Conservation (phyloP, 2,797 vertebrate species). For the Syndactyla subalaris region DNA sequence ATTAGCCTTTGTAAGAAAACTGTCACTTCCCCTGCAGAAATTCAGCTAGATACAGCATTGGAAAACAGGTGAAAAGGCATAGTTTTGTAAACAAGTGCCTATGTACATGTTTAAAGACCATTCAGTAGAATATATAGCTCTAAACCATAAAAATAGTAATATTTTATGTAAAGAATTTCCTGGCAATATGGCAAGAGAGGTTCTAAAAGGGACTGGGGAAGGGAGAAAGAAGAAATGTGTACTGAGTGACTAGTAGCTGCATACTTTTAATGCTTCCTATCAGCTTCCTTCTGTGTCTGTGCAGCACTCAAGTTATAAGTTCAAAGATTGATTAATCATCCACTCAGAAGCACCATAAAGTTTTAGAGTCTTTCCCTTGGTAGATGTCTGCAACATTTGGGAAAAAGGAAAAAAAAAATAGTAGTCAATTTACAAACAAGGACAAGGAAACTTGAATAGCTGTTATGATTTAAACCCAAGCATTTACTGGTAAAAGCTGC, state of each 20-base stretch:
- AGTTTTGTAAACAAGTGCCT: neutral
- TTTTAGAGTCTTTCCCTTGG: conserved; percentile 49
- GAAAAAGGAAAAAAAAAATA: neutral
- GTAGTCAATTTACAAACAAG: conserved; percentile 50
- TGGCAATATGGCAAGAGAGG: neutral
- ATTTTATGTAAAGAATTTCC: neutral
- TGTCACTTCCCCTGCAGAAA: neutral
- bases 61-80: neutral
- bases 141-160: neutral
- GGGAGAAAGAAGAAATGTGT: neutral
- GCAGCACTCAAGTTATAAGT: neutral
- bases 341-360: conserved; percentile 7
- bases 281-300: neutral
- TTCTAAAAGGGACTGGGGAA: neutral
- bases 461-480: conserved; percentile 21
- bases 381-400: conserved; percentile 6
- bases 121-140: neutral
- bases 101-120: rapidly evolving
- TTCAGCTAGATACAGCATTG: neutral
- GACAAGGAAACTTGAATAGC: conserved; percentile 28
- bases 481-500: conserved; percentile 50
- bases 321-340: conserved; percentile 44
- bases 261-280: neutral
- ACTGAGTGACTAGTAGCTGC: neutral
- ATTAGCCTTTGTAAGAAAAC: neutral